Evolutionary conservation across 1,140 invertebrate genomes (phyloP).

Genomic region (Caenorhabditis inopinata): DNA sequence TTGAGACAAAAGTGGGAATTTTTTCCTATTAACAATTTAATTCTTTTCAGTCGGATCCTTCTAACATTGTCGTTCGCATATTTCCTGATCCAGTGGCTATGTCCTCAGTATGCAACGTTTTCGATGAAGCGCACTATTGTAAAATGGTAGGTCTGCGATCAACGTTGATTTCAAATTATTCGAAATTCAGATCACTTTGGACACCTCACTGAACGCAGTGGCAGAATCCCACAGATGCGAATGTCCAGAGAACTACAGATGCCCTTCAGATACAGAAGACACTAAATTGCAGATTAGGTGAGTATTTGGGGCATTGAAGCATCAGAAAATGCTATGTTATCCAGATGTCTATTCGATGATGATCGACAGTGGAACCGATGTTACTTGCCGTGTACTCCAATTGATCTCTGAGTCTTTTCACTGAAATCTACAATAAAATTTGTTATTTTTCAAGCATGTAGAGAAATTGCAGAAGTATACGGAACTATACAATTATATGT

Average conservation of each 20-base stretch:
- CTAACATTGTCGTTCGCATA: background rate
- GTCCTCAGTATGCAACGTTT: background rate
- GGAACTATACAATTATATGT: too few relatives aligned
- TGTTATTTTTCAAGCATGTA: too few relatives aligned
- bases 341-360: background rate
- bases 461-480: too few relatives aligned
- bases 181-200: background rate
- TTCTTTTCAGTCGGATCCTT: slow-evolving; percentile 6
- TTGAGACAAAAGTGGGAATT: too few relatives aligned
- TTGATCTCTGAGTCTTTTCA: background rate
- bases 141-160: background rate
- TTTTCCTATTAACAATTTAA: too few relatives aligned
- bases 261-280: background rate
- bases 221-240: slow-evolving; percentile 15
- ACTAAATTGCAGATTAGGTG: background rate
- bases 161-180: too few relatives aligned
- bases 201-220: background rate
- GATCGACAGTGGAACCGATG: slow-evolving; percentile 3
- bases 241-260: background rate
- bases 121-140: slow-evolving; percentile 8
- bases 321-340: background rate
- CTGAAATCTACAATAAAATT: too few relatives aligned
- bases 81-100: background rate
- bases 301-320: too few relatives aligned
- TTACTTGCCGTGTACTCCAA: background rate